These are phyloP conservation scores for Austrofundulus limnaeus DNA, from an alignment of 2,113 vertebrate genomes.

Conservation along the genomic window DNA sequence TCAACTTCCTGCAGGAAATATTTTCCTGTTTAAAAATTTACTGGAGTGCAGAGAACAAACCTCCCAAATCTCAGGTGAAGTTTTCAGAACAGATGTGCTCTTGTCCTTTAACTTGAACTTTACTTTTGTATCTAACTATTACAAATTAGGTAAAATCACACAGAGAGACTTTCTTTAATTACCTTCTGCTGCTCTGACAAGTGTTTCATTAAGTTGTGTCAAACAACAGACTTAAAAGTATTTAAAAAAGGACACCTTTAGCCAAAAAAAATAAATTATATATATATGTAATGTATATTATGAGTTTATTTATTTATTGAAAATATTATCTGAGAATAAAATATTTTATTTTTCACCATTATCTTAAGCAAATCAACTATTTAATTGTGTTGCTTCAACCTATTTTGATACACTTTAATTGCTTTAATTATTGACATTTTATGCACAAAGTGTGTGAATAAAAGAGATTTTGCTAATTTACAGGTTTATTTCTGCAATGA, in stretches of 20 bases:
- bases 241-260: not conserved
- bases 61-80: not conserved
- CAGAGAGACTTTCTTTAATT: not conserved
- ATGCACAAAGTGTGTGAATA: not conserved
- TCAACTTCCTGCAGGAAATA: not conserved
- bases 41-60: not conserved
- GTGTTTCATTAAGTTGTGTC: not conserved
- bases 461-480: slow-evolving; percentile 36
- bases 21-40: not conserved
- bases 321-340: slow-evolving; percentile 1
- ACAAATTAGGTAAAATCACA: too few species aligned
- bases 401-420: slow-evolving; percentile 23
- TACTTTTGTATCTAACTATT: too few species aligned
- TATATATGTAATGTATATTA: too few species aligned
- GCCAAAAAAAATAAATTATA: not conserved
- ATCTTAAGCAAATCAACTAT: slow-evolving; percentile 5
- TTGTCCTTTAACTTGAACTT: too few species aligned
- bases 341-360: slow-evolving; percentile 9
- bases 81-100: too few species aligned
- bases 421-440: slow-evolving; percentile 21
- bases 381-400: slow-evolving; percentile 15
- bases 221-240: not conserved
- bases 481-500: slow-evolving; percentile 28
- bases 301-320: not conserved
- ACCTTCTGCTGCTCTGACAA: not conserved